Conservation (phyloP, 2,113 vertebrate species). For the Mohoua ochrocephala region DNA sequence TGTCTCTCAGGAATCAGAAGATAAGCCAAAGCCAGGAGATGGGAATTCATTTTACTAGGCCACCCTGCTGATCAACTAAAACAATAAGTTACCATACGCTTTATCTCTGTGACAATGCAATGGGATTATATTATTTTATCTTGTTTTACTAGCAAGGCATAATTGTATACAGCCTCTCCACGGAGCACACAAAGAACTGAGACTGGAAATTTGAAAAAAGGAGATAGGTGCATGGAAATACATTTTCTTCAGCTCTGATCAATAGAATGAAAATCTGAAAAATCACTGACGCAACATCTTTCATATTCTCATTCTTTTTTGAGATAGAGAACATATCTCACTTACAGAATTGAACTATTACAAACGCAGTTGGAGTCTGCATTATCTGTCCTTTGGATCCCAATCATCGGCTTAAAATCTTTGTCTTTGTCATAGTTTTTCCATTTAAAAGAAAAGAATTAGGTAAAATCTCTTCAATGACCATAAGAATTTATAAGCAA, state of each 20-base stretch:
- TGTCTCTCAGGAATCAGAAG: conserved; percentile 34
- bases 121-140: conserved; percentile 34
- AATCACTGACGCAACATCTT: not conserved
- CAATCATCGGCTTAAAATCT: not conserved
- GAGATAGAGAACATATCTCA: not conserved
- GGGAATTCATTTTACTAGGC: conserved; percentile 12
- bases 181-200: not conserved
- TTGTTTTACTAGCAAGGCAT: conserved; percentile 37
- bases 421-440: not conserved
- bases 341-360: not conserved
- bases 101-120: conserved; percentile 38
- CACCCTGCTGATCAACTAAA: conserved; percentile 54
- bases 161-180: conserved; percentile 12
- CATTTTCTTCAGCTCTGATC: not conserved
- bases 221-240: not conserved
- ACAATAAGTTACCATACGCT: conserved; percentile 17
- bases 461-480: not conserved
- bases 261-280: not conserved
- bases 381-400: not conserved
- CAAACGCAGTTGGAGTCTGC: not conserved
- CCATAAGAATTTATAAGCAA: not conserved
- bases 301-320: not conserved
- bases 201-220: not conserved
- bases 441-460: not conserved
- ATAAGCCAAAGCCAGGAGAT: conserved; percentile 22